Percentiles rank a stretch among this genome's conserved stretches.
Conservation (phyloP, 2,797 vertebrate species). For the Threskiornis aethiopicus region DNA sequence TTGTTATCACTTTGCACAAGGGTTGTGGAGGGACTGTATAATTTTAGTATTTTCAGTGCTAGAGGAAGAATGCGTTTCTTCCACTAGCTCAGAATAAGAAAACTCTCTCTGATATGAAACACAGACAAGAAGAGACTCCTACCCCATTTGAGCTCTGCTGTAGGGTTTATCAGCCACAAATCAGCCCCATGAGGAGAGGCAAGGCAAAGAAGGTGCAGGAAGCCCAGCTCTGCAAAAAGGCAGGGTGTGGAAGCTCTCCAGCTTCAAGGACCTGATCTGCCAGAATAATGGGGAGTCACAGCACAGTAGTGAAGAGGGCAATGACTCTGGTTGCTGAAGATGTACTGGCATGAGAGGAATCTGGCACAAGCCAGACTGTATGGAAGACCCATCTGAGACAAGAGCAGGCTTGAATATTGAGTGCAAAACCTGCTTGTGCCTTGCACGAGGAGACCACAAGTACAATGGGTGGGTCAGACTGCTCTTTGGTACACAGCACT, state of each 20-base stretch:
- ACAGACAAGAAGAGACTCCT: slow-evolving; percentile 4
- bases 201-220: slow-evolving; percentile 66
- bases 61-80: background rate
- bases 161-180: slow-evolving; percentile 55
- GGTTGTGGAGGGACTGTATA: background rate
- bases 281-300: background rate
- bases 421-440: background rate
- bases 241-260: slow-evolving; percentile 22
- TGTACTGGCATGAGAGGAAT: background rate
- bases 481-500: background rate
- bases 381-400: background rate
- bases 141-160: background rate
- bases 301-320: background rate
- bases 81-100: background rate
- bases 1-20: background rate
- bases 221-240: slow-evolving; percentile 59
- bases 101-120: background rate
- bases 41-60: background rate
- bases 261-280: background rate
- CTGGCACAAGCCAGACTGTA: background rate
- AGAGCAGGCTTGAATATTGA: background rate
- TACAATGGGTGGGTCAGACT: background rate
- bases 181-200: slow-evolving; percentile 35
- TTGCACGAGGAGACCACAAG: background rate
- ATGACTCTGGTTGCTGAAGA: background rate